Evolutionary conservation across 2,888 invertebrate genomes (phyloP), one percentile per base, ranked within the genome.

Genomic region (Eupithecia abbreviata): DNA sequence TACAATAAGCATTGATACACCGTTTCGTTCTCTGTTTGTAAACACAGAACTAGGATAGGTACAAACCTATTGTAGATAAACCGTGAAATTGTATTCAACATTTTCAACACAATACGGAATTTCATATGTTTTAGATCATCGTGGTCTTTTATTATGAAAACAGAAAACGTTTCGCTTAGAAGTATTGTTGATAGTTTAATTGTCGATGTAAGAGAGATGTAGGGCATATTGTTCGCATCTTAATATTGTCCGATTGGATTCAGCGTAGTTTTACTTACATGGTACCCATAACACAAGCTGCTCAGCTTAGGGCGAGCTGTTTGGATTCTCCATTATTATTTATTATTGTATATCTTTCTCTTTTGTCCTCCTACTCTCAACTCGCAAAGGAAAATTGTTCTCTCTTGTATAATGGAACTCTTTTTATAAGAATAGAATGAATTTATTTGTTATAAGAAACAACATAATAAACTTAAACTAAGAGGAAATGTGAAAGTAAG

Each of bases 1-100:
- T 82, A 89, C 88, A 90, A 89, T 89, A 82, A 81, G 78, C 78
- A 85, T 85, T 87, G 85, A 85, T 74, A 84, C 84, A 87, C 83
- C 85, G 80, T 77, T 47, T 78, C 75, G 41, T n/a, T 9, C 71
- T 15, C 71, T 90, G 83, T 91, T 91, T 88, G 85, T 90, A 91
- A 91, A 91, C 86, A 90, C 78, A 79, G 79, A 74, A 85, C 82
- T 80, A 83, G 82, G 84, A 83, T 87, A 85, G 84, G 82, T 82
- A 82, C 86, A 84, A 83, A 62, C 62, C 62, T 85, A 85, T 80
- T 80, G 71, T 79, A 79, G 67, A 74, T 77, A 77, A 79, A 75
- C 71, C 70, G 72, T 81, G 81, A 76, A 76, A 74, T 72, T 75
- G 79, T 79, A 71, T 74, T 74, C 71, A 70, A 75, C 73, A 62